phyloP scores from a whole-genome alignment of 2,888 invertebrate species.

The Melanargia galathea region DNA sequence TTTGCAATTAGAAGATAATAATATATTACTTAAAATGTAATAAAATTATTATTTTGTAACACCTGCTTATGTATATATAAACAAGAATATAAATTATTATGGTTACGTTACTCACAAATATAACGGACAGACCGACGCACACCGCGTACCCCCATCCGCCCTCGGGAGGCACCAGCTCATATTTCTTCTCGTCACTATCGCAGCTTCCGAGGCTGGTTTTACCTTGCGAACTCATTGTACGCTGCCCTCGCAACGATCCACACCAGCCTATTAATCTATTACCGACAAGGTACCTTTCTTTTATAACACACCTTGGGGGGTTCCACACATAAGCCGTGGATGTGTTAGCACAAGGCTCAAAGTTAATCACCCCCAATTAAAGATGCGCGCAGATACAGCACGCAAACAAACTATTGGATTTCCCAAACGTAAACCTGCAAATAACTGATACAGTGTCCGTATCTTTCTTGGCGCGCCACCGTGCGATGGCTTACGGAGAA shows the following conservation, averaged over 20 bases:
- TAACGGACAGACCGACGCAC: constrained; percentile 84
- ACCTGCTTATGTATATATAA: too few relatives aligned
- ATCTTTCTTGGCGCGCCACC: constrained; percentile 32
- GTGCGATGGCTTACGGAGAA: constrained; percentile 32
- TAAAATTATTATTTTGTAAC: too few relatives aligned
- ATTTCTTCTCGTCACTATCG: constrained; percentile 60
- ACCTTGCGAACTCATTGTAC: constrained; percentile 51
- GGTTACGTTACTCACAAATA: constrained; percentile 82
- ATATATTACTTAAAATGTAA: too few relatives aligned
- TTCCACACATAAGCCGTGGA: constrained; percentile 59
- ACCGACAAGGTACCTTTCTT: constrained; percentile 39
- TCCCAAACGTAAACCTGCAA: constrained; percentile 66
- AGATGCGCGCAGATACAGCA: constrained; percentile 51
- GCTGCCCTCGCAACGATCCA: constrained; percentile 36
- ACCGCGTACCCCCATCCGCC: constrained; percentile 89
- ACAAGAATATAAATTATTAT: too few relatives aligned
- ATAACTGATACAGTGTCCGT: constrained; percentile 47
- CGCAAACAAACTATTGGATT: constrained; percentile 64
- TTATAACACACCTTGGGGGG: constrained; percentile 51
- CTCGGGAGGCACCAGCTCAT: constrained; percentile 82
- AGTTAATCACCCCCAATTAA: constrained; percentile 61
- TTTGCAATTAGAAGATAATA: too few relatives aligned
- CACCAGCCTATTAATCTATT: constrained; percentile 39
- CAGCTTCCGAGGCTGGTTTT: constrained; percentile 51
- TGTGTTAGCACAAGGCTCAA: constrained; percentile 63